Evolutionary conservation across 2,797 vertebrate species (phyloP).

Genomic region (Agapornis canus): DNA sequence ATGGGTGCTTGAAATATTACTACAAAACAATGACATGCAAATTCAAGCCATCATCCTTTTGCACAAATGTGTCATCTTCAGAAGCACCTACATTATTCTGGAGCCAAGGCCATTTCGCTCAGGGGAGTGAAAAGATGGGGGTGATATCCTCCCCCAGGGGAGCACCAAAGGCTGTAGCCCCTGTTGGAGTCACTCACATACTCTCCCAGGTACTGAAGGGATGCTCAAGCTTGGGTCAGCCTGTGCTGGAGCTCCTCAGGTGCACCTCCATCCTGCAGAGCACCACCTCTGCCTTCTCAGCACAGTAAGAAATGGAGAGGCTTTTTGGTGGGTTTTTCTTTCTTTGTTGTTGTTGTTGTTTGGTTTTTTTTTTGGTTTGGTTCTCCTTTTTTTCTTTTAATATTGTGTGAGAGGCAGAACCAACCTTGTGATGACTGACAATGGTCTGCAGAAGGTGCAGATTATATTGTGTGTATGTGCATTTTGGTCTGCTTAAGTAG

Average conservation of each 20-base stretch:
- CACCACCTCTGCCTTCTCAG: background rate
- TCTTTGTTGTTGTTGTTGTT: too few relatives aligned
- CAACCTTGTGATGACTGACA: background rate
- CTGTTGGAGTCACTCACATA: background rate
- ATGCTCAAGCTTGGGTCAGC: background rate
- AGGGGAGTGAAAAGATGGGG: background rate
- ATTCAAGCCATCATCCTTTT: background rate
- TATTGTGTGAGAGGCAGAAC: background rate
- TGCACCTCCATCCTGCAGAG: background rate
- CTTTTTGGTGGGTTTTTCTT: background rate
- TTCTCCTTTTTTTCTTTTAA: background rate
- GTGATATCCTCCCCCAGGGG: background rate
- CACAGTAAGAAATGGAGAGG: accelerated
- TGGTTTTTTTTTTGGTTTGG: background rate
- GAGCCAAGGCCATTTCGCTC: background rate
- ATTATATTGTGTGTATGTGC: background rate
- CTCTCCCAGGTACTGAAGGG: background rate
- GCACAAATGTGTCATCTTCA: background rate
- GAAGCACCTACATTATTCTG: background rate
- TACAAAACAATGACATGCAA: background rate
- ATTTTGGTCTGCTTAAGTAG: background rate
- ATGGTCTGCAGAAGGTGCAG: background rate
- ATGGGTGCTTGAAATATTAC: background rate
- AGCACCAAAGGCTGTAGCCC: background rate
- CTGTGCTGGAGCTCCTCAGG: accelerated